A percentile compares a stretch with the other conserved stretches of the same genome.
Evolutionary conservation across 2,113 vertebrate species (phyloP).

Genomic region (Geococcyx californianus): DNA sequence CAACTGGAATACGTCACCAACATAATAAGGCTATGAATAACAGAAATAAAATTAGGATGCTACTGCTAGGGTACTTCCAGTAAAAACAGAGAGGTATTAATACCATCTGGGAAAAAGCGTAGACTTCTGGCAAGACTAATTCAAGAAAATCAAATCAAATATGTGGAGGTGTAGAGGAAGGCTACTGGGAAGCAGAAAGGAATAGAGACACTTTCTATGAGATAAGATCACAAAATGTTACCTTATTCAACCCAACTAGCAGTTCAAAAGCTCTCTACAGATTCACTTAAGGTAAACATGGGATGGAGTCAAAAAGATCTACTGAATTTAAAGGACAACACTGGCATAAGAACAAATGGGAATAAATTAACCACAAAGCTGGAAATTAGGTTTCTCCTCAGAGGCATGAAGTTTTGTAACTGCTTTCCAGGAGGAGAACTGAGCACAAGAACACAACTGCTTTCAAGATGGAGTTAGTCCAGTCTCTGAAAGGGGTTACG

Average conservation of each 20-base stretch:
- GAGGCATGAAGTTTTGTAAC: conserved; percentile 9
- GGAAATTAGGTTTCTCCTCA: conserved; percentile 25
- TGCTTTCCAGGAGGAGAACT: background rate
- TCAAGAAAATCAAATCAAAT: background rate
- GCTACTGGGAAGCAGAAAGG: background rate
- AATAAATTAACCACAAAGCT: background rate
- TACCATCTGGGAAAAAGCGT: background rate
- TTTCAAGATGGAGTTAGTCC: background rate
- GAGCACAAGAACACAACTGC: background rate
- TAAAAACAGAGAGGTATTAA: background rate
- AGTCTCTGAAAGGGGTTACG: background rate
- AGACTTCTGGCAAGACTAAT: background rate
- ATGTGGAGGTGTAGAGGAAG: background rate
- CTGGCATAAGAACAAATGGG: conserved; percentile 35
- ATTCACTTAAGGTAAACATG: background rate
- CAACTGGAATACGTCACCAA: background rate
- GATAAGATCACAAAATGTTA: background rate
- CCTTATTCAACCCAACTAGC: background rate
- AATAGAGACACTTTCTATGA: background rate
- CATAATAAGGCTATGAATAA: background rate
- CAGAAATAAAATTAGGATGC: background rate
- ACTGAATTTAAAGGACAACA: background rate
- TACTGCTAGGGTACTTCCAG: background rate
- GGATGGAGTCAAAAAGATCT: background rate
- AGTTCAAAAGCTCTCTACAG: background rate